A percentile compares a stretch with the other conserved stretches of the same genome.
Evolutionary conservation across 37 sponge, comb jelly and placozoan species (phyloP).

Genomic region (Halichondria panicea): DNA sequence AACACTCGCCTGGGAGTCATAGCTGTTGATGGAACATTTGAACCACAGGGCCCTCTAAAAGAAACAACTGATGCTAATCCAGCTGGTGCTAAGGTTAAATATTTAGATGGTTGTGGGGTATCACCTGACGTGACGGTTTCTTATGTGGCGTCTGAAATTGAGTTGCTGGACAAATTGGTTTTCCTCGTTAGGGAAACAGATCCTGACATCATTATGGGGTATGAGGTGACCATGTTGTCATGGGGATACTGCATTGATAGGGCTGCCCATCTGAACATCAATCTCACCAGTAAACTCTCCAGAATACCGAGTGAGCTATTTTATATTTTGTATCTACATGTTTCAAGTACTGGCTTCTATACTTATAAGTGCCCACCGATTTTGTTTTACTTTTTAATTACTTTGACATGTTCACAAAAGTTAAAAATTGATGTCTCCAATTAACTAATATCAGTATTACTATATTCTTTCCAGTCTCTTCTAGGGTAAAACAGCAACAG

Average conservation of each 20-base stretch:
- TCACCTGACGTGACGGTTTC: constrained; percentile 12
- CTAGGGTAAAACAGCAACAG: too few relatives aligned
- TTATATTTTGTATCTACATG: neutral
- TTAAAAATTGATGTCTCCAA: neutral
- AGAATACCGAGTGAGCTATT: constrained; percentile 59
- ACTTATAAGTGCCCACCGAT: neutral
- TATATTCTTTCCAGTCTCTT: too few relatives aligned
- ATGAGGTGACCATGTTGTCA: constrained; percentile 81
- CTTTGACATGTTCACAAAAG: neutral
- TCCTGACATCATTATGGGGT: constrained; percentile 95
- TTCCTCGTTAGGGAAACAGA: constrained; percentile 54
- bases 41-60: too few relatives aligned
- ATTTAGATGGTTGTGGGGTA: constrained; percentile 45
- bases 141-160: constrained; percentile 57
- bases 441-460: too few relatives aligned
- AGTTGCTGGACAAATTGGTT: constrained; percentile 55
- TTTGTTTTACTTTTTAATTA: neutral
- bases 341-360: neutral
- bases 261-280: constrained; percentile 67
- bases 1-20: constrained; percentile 14
- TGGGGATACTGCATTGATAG: constrained; percentile 93
- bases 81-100: neutral
- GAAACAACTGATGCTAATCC: neutral
- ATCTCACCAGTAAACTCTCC: constrained; percentile 65
- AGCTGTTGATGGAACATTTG: too few relatives aligned